A percentile compares a stretch with the other conserved stretches of the same genome.
These are phyloP conservation scores for Pseudomyrmex gracilis DNA, from an alignment of 1,140 invertebrate species.

Conservation along the genomic window DNA sequence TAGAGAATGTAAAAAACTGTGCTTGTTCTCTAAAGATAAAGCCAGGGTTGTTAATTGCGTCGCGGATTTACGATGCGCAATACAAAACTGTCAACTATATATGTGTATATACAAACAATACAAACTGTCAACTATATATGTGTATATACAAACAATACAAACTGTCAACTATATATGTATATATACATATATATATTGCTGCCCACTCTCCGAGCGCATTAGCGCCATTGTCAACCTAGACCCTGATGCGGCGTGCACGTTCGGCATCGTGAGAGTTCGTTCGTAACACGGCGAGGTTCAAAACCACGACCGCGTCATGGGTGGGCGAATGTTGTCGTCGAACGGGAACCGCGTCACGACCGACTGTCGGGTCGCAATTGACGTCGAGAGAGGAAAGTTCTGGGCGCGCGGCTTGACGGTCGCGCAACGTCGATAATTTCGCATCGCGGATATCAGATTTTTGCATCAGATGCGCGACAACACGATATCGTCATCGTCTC, in stretches of 20 bases:
- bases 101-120: no score
- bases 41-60: no score
- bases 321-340: constrained; percentile 64
- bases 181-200: background rate
- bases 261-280: constrained; percentile 56
- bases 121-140: no score
- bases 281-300: constrained; percentile 14
- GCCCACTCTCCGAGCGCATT: constrained; percentile 48
- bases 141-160: background rate
- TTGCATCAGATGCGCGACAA: background rate
- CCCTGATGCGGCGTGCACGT: constrained; percentile 24
- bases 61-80: constrained; percentile 31
- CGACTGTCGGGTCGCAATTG: constrained; percentile 40
- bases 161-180: background rate
- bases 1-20: background rate
- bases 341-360: constrained; percentile 61
- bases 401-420: background rate
- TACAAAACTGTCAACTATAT: background rate
- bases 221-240: constrained; percentile 52
- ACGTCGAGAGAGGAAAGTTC: constrained; percentile 2
- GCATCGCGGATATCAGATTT: constrained; percentile 26
- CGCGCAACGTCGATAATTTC: constrained; percentile 34
- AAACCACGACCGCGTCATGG: constrained; percentile 62
- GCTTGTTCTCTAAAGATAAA: background rate
- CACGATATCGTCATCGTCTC: constrained; percentile 1